Percentiles rank a stretch among this genome's conserved stretches.
Evolutionary conservation across 2,797 vertebrate species (phyloP).

Genomic region (Chiloscyllium punctatum): DNA sequence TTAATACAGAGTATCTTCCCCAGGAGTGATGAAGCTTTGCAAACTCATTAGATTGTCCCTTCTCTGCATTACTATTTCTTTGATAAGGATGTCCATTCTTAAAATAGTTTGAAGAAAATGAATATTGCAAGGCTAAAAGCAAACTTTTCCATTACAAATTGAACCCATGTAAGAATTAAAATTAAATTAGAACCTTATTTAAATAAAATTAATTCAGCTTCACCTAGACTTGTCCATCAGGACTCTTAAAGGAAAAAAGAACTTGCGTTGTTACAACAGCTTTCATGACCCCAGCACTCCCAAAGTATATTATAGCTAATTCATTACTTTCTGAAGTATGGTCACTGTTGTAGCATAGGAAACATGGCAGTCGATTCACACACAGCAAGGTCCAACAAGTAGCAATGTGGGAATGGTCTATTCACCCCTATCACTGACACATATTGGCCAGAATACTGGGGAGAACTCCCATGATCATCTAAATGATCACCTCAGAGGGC

Average conservation of each 20-base stretch:
- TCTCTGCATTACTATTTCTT: neutral
- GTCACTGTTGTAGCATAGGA: neutral
- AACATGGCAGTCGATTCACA: neutral
- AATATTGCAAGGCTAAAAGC: constrained; percentile 1
- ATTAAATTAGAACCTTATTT: constrained; percentile 14
- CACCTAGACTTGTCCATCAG: neutral
- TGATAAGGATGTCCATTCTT: neutral
- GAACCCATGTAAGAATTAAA: neutral
- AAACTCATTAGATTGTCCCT: neutral
- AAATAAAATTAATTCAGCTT: constrained; percentile 5
- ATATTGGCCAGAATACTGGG: neutral
- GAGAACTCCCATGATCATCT: neutral
- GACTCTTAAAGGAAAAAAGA: neutral
- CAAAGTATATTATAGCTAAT: neutral
- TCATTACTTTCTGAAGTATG: neutral
- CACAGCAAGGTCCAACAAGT: neutral
- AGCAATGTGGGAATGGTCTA: neutral
- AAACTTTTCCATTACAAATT: constrained; percentile 9
- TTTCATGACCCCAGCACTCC: neutral
- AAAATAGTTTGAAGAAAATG: neutral
- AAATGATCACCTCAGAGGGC: neutral
- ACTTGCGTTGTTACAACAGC: neutral
- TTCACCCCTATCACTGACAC: neutral
- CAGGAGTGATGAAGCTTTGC: neutral
- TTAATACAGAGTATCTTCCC: neutral